Evolutionary conservation across 2,797 vertebrate species (phyloP), one percentile per base, ranked within the genome.

Genomic region (Orestias chungarensis): DNA sequence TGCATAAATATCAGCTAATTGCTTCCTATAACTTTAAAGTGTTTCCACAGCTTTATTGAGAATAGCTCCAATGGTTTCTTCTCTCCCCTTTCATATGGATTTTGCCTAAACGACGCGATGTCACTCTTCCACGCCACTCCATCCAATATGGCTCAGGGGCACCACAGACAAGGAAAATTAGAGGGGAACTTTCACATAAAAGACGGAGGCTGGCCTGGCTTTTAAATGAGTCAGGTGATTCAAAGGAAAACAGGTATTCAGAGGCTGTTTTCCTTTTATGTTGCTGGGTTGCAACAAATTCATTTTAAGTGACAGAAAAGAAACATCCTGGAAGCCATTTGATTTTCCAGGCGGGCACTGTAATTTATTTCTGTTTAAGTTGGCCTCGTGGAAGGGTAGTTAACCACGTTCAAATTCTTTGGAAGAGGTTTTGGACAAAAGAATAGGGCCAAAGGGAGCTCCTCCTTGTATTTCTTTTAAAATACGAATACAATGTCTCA

Each of bases 151-250:
- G 89, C 91, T 83, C 38, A 27, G 9, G 87, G 88, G 91, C 85
- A 83, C 73, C 71, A 62, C 68, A 91, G 89, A 92, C 86, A 84
- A 83, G 86, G 84, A 89, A 93, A 93, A 93, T 94, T 93, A 93
- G 86, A 94, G 91, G 91, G 92, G 68, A 90, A 92, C 88, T 90
- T 91, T 92, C 91, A 89, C 92, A 93, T 93, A 90, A 92, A 94
- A 91, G 87, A 87, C 64, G 67, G 89, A 85, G 90, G 87, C 86
- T 90, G 85, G 88, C 87, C 85, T 84, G 82, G 76, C 82, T 89
- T 88, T 83, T 81, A 89, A 84, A 78, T 44, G 75, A 87, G 85
- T 92, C 91, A 93, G 92, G 91, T 93, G 91, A 93, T 87, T 81
- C 85, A 81, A 79, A 91, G 78, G 76, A 87, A 92, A 92, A 91